Evolutionary conservation across 2,113 vertebrate species (phyloP).

Genomic region (Microtus pennsylvanicus): DNA sequence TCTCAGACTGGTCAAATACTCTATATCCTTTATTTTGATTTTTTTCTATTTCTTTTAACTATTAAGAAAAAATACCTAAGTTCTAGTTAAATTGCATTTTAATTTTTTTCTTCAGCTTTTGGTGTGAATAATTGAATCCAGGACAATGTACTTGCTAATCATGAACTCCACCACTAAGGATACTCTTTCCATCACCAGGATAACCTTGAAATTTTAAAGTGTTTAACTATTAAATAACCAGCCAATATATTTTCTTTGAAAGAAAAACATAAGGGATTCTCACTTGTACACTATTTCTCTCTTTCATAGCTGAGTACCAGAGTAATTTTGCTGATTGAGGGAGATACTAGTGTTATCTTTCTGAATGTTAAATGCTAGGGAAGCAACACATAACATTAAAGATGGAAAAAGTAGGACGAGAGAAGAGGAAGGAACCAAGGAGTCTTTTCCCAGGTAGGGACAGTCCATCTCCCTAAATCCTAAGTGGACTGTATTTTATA

Average conservation of each 20-base stretch:
- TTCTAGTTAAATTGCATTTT: not conserved
- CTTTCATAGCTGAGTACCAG: not conserved
- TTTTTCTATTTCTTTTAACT: not conserved
- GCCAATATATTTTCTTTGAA: not conserved
- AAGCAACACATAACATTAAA: conserved; percentile 2
- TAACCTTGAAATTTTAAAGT: not conserved
- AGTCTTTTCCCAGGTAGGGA: conserved; percentile 14
- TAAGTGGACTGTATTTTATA: conserved; percentile 49
- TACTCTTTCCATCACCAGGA: not conserved
- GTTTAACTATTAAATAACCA: not conserved
- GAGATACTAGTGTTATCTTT: conserved; percentile 32
- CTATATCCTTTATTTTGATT: not conserved
- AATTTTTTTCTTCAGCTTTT: not conserved
- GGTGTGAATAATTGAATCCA: not conserved
- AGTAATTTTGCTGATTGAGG: conserved; percentile 50
- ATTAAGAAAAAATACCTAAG: too few relatives aligned
- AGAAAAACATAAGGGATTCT: not conserved
- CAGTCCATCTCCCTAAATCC: not conserved
- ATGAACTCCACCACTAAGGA: not conserved
- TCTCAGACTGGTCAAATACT: not conserved
- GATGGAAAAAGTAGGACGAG: not conserved
- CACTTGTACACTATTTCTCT: not conserved
- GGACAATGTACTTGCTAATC: not conserved
- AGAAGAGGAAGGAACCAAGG: accelerated
- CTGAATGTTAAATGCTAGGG: not conserved